A percentile compares a stretch with the other conserved stretches of the same genome.
phyloP scores from a whole-genome alignment of 2,888 invertebrate genomes.

The Frankliniella intonsa region DNA sequence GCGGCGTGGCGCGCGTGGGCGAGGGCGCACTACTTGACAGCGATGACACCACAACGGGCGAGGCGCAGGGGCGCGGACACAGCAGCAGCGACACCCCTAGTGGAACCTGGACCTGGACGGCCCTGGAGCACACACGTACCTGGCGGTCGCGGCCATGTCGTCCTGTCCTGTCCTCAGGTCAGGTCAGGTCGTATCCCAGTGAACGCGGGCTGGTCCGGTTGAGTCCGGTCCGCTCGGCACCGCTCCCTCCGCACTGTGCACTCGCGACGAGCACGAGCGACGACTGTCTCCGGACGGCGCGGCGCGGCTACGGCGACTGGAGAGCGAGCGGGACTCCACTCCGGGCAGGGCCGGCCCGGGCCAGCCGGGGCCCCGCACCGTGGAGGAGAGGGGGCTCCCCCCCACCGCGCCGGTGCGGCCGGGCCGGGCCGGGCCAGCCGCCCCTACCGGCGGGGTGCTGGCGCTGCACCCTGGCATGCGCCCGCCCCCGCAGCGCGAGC shows the following conservation, averaged over 20 bases:
- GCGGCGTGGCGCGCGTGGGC: background rate
- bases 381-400: background rate
- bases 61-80: background rate
- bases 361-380: background rate
- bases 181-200: background rate
- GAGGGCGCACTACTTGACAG: too few relatives aligned
- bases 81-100: background rate
- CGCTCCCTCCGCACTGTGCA: background rate
- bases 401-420: background rate
- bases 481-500: background rate
- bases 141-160: conserved; percentile 17
- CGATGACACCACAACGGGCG: too few relatives aligned
- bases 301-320: conserved; percentile 6
- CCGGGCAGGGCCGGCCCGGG: too few relatives aligned
- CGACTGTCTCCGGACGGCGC: conserved; percentile 19
- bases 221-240: background rate
- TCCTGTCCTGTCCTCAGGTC: background rate
- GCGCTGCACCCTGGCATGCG: background rate
- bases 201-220: background rate
- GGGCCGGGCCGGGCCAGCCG: background rate
- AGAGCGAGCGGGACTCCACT: background rate
- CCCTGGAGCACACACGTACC: background rate
- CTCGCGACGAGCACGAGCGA: background rate
- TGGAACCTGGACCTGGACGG: too few relatives aligned
- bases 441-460: background rate